These are phyloP conservation scores for Watsonalla binaria DNA, from an alignment of 2,888 invertebrate genomes.

Conservation along the genomic window DNA sequence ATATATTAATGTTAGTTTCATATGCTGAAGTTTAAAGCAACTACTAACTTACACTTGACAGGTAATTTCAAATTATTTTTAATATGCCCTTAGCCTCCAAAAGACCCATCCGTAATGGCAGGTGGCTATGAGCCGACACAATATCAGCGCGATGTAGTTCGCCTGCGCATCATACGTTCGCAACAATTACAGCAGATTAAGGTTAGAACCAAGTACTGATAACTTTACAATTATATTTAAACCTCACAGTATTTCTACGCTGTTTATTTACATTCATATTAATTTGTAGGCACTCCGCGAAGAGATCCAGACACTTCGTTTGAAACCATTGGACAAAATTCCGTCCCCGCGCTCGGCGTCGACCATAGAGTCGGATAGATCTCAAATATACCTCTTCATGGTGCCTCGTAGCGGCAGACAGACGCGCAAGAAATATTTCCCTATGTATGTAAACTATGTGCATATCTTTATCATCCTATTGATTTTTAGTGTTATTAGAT, in stretches of 20 bases:
- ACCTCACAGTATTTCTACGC: not conserved
- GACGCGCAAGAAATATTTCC: slow-evolving; percentile 52
- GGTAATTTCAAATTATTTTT: not conserved
- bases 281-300: slow-evolving; percentile 44
- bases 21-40: not conserved
- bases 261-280: not conserved
- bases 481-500: too few relatives aligned
- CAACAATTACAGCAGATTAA: slow-evolving; percentile 73
- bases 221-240: not conserved
- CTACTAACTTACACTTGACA: too few relatives aligned
- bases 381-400: slow-evolving; percentile 44
- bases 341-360: slow-evolving; percentile 11
- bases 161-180: slow-evolving; percentile 58
- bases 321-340: slow-evolving; percentile 49
- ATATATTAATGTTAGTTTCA: too few relatives aligned
- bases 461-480: not conserved
- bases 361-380: slow-evolving; percentile 24
- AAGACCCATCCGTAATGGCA: slow-evolving; percentile 39
- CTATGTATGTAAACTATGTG: slow-evolving; percentile 41
- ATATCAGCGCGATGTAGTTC: slow-evolving; percentile 63
- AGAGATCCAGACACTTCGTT: slow-evolving; percentile 50
- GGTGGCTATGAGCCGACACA: slow-evolving; percentile 55
- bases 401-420: slow-evolving; percentile 27
- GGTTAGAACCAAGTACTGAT: slow-evolving; percentile 37
- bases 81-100: slow-evolving; percentile 27